These are phyloP conservation scores for Delphinapterus leucas DNA, from an alignment of 2,113 vertebrate genomes.

Conservation along the genomic window DNA sequence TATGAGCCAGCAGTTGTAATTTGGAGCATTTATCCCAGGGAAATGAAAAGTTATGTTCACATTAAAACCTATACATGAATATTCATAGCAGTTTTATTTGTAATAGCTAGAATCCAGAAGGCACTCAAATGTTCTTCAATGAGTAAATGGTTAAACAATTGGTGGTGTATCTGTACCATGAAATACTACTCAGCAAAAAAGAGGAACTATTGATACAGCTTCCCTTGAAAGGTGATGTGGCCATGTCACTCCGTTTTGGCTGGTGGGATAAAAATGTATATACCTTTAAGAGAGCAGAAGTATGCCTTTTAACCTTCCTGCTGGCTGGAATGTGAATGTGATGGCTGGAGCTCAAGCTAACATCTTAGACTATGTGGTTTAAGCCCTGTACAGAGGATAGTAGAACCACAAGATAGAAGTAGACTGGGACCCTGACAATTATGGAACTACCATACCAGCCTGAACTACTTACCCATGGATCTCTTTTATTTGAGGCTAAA, in stretches of 20 bases:
- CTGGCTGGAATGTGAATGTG: background rate
- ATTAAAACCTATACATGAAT: background rate
- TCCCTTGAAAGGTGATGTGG: background rate
- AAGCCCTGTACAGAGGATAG: background rate
- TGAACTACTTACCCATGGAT: background rate
- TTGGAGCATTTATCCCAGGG: background rate
- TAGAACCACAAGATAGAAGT: background rate
- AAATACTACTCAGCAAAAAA: background rate
- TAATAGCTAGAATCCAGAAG: background rate
- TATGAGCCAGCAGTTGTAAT: background rate
- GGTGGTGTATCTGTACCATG: background rate
- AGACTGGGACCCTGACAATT: background rate
- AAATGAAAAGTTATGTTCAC: background rate
- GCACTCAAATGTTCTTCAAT: background rate
- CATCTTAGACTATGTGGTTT: background rate
- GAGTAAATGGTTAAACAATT: background rate
- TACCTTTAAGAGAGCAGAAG: background rate
- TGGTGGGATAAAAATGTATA: background rate
- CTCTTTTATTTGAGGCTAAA: background rate
- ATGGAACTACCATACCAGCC: background rate
- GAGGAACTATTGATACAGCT: background rate
- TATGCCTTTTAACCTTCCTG: background rate
- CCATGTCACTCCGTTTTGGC: background rate
- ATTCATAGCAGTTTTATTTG: background rate
- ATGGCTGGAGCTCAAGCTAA: background rate